Evolutionary conservation across 2,797 vertebrate genomes (phyloP).

Genomic region (Syncerus caffer): DNA sequence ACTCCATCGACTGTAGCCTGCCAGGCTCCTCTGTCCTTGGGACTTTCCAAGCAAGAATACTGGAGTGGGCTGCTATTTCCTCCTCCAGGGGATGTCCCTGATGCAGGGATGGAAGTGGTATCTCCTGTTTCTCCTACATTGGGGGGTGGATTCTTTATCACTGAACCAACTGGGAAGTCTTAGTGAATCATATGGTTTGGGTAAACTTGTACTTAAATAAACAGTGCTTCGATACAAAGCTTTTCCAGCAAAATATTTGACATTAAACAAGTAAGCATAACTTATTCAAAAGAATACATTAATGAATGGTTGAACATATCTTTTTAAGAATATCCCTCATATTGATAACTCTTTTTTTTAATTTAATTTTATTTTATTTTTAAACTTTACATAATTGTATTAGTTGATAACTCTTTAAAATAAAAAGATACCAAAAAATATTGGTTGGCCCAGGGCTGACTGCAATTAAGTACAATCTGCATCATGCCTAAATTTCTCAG

Average conservation of each 20-base stretch:
- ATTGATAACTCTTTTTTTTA: background rate
- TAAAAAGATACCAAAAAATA: background rate
- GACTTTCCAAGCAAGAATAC: background rate
- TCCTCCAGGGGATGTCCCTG: background rate
- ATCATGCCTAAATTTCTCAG: background rate
- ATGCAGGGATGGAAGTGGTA: background rate
- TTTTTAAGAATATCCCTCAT: background rate
- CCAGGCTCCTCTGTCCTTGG: background rate
- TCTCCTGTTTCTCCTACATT: background rate
- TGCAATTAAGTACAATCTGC: background rate
- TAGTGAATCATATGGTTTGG: background rate
- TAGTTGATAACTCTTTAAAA: background rate
- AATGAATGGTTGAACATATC: background rate
- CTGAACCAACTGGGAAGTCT: background rate
- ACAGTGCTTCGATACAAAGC: background rate
- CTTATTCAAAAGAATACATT: background rate
- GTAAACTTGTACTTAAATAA: background rate
- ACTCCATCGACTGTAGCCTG: fast-evolving
- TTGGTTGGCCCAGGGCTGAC: fast-evolving
- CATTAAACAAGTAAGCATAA: background rate
- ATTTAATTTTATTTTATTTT: no score
- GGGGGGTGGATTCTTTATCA: background rate
- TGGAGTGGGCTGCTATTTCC: background rate
- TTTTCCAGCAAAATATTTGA: background rate
- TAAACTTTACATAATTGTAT: no score